Base-by-base conservation (phyloP, 2,888 invertebrate species). In the Ramazzottius varieornatus region DNA sequence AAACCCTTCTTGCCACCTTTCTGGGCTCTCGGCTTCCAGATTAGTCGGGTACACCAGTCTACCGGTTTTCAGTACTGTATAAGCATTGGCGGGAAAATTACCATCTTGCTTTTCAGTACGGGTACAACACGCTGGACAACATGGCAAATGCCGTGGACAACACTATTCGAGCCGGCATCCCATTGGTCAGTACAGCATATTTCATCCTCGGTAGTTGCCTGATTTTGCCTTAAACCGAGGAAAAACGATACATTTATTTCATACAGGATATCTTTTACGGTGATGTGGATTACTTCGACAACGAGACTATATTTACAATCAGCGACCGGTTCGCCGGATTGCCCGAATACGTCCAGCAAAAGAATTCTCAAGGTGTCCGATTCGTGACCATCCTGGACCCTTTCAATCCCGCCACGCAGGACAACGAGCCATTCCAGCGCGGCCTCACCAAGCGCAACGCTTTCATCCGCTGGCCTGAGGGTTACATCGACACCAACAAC, bases 131-230 rank as follows among this genome's bases (percentile, higher is more conserved):
- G 34, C 46, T 69, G 24, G 64, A 33, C 0, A 69, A 71, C 24
- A 65, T 75, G 64, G 66, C 68, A 64, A 65, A 66, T 2, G 71
- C 72, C 1, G 71, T 77, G 8, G 67, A 71, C 24, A 70, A 75
- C 20, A 76, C 72, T 34, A 68, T 72, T n/a, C 68, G 69, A 8
- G 72, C 74, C 4, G 70, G 71, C 24, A 77, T 78, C 64, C 76
- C 77, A 20, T 71, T 73, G 68, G 74, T 54, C 8, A 8, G 20
- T 40, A 13, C 20, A 13, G 40, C 8, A 40, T 20, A 40, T 40
- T 40, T 8, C 40, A 40, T n/a, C n/a, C n/a, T n/a, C n/a, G n/a
- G n/a, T n/a, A n/a, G n/a, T n/a, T n/a, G n/a, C n/a, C n/a, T n/a
- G n/a, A n/a, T n/a, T n/a, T n/a, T n/a, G n/a, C n/a, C n/a, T n/a